These are phyloP conservation scores for Molorchus minor DNA, from an alignment of 2,888 invertebrate genomes.

Conservation along the genomic window DNA sequence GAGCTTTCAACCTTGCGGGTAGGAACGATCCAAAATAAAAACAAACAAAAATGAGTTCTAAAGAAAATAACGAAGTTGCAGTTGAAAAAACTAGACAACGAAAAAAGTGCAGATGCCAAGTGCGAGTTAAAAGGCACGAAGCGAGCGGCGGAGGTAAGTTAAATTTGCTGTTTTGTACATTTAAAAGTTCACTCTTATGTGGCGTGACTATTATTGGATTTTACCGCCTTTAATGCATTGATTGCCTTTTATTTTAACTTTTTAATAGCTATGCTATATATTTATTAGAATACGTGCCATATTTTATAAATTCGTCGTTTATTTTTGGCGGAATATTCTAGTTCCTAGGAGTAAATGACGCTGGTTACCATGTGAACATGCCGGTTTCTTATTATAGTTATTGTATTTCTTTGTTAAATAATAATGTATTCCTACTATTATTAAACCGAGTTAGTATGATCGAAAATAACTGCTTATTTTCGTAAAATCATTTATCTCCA, in stretches of 20 bases:
- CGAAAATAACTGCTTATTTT: slow-evolving; percentile 2
- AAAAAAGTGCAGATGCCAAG: slow-evolving; percentile 80
- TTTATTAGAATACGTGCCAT: not conserved
- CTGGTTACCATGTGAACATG: slow-evolving; percentile 56
- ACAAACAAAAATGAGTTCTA: slow-evolving; percentile 76
- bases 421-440: too few relatives aligned
- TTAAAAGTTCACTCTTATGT: slow-evolving; percentile 25
- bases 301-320: too few relatives aligned
- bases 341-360: slow-evolving; percentile 39
- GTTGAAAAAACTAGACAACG: slow-evolving; percentile 84
- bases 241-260: not conserved
- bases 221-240: not conserved
- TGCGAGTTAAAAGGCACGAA: slow-evolving; percentile 87
- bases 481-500: slow-evolving; percentile 24
- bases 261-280: not conserved
- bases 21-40: slow-evolving; percentile 45
- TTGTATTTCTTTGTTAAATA: too few relatives aligned
- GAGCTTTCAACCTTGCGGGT: slow-evolving; percentile 65
- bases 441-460: not conserved
- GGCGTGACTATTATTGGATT: slow-evolving; percentile 7
- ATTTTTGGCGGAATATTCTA: slow-evolving; percentile 34
- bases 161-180: too few relatives aligned
- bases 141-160: slow-evolving; percentile 86
- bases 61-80: slow-evolving; percentile 87
- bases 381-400: slow-evolving; percentile 34